Evolutionary conservation across 2,113 vertebrate species (phyloP).

Genomic region (Speoplatyrhinus poulsoni): DNA sequence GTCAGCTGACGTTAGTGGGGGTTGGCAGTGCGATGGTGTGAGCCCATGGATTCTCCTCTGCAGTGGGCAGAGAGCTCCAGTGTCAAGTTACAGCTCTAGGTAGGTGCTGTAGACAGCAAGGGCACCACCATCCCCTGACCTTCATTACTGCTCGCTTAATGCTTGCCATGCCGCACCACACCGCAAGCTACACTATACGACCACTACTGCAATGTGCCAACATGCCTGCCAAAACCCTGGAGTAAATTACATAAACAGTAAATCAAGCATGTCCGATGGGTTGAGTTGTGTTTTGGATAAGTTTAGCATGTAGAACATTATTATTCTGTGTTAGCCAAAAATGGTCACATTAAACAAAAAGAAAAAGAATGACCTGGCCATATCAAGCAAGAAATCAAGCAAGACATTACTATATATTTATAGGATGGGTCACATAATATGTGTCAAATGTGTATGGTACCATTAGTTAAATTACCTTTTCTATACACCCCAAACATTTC

Average conservation of each 20-base stretch:
- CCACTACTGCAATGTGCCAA: constrained; percentile 4
- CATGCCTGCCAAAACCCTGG: neutral
- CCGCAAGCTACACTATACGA: neutral
- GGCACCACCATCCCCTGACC: constrained; percentile 51
- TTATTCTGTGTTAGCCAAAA: neutral
- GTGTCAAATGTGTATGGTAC: too few species aligned
- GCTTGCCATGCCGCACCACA: constrained; percentile 10
- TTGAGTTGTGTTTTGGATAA: neutral
- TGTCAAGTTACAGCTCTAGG: constrained; percentile 66
- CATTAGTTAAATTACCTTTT: too few species aligned
- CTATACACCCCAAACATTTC: too few species aligned
- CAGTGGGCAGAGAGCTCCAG: constrained; percentile 41
- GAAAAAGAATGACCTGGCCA: too few species aligned
- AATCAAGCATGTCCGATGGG: neutral
- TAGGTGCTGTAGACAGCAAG: constrained; percentile 23
- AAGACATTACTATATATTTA: too few species aligned
- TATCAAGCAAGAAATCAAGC: too few species aligned
- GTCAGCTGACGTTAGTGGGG: constrained; percentile 21
- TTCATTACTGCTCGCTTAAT: constrained; percentile 45
- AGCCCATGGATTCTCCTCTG: constrained; percentile 45
- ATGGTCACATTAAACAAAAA: neutral
- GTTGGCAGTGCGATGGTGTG: constrained; percentile 24
- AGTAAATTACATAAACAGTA: neutral
- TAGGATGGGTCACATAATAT: too few species aligned
- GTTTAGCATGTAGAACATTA: neutral